A percentile compares a stretch with the other conserved stretches of the same genome.
These are phyloP conservation scores for Lutjanus argentimaculatus DNA, from an alignment of 2,797 vertebrate species.

Conservation along the genomic window DNA sequence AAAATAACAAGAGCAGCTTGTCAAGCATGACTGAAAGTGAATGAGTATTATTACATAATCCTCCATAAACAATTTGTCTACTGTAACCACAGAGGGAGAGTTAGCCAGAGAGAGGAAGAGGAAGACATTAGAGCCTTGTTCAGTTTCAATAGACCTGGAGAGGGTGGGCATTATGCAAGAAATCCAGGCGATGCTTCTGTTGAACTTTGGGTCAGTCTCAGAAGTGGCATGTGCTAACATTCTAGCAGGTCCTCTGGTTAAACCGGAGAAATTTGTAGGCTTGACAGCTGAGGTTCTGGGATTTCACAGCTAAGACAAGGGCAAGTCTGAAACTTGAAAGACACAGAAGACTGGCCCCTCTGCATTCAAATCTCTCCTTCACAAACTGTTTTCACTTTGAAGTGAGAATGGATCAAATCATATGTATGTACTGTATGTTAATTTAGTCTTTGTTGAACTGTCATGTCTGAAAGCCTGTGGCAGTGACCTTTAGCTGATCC, in stretches of 20 bases:
- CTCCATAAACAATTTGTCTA: conserved; percentile 71
- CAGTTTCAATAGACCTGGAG: conserved; percentile 43
- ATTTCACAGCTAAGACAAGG: neutral
- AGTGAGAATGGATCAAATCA: neutral
- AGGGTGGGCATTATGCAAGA: conserved; percentile 48
- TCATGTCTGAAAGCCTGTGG: conserved; percentile 9
- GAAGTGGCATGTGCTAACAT: neutral
- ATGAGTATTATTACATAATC: conserved; percentile 77
- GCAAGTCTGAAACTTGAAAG: neutral
- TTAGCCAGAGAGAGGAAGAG: conserved; percentile 24
- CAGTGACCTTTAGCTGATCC: conserved; percentile 18
- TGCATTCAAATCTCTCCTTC: neutral
- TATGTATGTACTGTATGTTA: neutral
- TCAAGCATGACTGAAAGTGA: conserved; percentile 72
- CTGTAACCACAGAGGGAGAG: conserved; percentile 57
- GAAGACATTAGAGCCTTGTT: conserved; percentile 58
- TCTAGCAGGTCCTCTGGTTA: neutral
- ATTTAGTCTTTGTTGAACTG: neutral
- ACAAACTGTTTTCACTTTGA: neutral
- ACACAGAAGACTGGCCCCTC: neutral
- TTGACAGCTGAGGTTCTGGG: neutral
- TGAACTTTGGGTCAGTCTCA: conserved; percentile 19
- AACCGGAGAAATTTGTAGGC: neutral
- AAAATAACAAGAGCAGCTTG: conserved; percentile 55
- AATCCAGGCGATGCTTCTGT: conserved; percentile 13